Percentiles rank a stretch among this genome's conserved stretches.
These are phyloP conservation scores for Ambastaia sidthimunki DNA, from an alignment of 2,797 vertebrate genomes.

Conservation along the genomic window DNA sequence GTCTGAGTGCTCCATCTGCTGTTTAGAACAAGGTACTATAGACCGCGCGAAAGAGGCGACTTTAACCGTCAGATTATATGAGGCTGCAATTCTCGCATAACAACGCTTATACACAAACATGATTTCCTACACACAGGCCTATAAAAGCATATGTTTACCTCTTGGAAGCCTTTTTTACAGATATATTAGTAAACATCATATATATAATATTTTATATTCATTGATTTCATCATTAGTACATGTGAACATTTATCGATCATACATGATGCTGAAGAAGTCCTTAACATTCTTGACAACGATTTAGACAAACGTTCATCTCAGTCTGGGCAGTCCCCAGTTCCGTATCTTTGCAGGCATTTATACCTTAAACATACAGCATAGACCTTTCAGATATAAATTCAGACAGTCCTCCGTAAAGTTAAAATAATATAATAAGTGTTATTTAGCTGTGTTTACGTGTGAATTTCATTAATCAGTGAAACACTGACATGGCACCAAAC, in stretches of 20 bases:
- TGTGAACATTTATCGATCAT: background rate
- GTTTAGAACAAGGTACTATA: constrained; percentile 77
- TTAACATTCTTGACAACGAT: background rate
- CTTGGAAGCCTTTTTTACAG: too few species aligned
- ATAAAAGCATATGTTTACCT: too few species aligned
- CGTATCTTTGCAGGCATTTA: too few species aligned
- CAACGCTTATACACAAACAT: background rate
- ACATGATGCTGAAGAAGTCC: background rate
- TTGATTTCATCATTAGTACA: background rate
- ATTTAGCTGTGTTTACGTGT: too few species aligned
- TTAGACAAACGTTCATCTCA: constrained; percentile 16
- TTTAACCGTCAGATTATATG: constrained; percentile 45
- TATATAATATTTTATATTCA: background rate
- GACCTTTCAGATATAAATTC: too few species aligned
- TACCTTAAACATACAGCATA: background rate
- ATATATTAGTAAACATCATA: too few species aligned
- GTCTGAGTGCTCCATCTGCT: constrained; percentile 1
- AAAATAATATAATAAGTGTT: too few species aligned
- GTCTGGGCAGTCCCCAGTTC: constrained; percentile 22
- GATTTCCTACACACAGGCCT: too few species aligned
- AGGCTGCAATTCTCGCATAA: background rate
- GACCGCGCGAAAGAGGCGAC: constrained; percentile 68
- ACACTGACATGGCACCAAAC: too few species aligned
- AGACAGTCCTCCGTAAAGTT: too few species aligned
- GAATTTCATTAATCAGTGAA: too few species aligned